Evolutionary conservation across 2,888 invertebrate genomes (phyloP), one percentile per base, ranked within the genome.

Genomic region (Erpobdella octoculata): DNA sequence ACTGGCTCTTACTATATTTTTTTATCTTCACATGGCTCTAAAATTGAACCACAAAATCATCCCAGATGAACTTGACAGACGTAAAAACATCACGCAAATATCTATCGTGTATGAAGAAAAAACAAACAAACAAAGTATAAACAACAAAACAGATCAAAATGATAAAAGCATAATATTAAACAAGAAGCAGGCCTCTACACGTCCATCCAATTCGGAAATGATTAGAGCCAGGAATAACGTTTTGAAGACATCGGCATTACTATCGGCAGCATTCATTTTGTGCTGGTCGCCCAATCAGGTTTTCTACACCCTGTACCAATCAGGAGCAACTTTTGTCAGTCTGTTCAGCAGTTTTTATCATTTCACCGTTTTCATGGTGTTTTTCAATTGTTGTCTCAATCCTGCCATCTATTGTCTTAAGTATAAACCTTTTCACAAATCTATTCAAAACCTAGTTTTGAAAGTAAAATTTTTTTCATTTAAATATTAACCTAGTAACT

Each of bases 401-500:
- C 74, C 74, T 0, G 41, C 75, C 37, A 70, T 76, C 53, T 76
- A 76, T 68, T 31, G 64, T 9, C 33, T 73, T 15, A 73, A 73
- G 48, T 76, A 76, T 58, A 70, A 72, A 37, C 66, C 37, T 64
- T 76, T 76, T 38, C 73, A 76, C 72, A 41, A 53, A 31, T 72
- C 72, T 8, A 61, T 72, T 15, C n/a, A n/a, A n/a, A n/a, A n/a
- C n/a, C n/a, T n/a, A n/a, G n/a, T n/a, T n/a, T n/a, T n/a, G n/a
- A n/a, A n/a, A n/a, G n/a, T n/a, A n/a, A n/a, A n/a, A n/a, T n/a
- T n/a, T n/a, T n/a, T n/a, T n/a, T n/a, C n/a, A n/a, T n/a, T n/a
- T n/a, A n/a, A n/a, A n/a, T n/a, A n/a, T n/a, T n/a, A n/a, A n/a
- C n/a, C n/a, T n/a, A n/a, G n/a, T n/a, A n/a, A n/a, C n/a, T n/a